Percentiles rank a stretch among this genome's conserved stretches.
phyloP scores from a whole-genome alignment of 2,888 invertebrate species.

The Auanema sp. region DNA sequence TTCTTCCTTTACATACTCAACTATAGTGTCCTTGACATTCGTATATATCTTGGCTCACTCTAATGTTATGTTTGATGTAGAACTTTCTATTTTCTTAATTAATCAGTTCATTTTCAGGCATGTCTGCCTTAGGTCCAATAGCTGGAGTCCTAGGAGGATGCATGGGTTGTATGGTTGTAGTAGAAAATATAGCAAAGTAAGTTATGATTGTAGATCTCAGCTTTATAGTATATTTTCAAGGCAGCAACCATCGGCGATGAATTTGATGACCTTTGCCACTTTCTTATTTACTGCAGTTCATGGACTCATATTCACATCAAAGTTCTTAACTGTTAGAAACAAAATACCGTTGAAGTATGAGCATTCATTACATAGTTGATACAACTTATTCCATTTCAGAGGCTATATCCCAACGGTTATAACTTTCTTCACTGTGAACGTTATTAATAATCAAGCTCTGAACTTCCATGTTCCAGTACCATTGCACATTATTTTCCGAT shows the following conservation, averaged over 20 bases:
- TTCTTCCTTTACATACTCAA: too few relatives aligned
- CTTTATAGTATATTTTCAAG: conserved; percentile 69
- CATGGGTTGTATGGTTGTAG: conserved; percentile 63
- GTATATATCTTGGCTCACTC: too few relatives aligned
- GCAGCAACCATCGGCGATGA: conserved; percentile 87
- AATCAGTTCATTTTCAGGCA: not conserved
- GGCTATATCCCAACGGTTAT: conserved; percentile 81
- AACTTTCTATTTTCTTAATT: too few relatives aligned
- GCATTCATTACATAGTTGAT: not conserved
- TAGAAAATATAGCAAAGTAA: conserved; percentile 63
- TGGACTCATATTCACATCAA: conserved; percentile 79
- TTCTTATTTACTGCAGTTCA: conserved; percentile 86
- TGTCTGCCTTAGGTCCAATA: conserved; percentile 32
- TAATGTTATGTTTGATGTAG: too few relatives aligned
- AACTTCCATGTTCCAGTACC: conserved; percentile 96
- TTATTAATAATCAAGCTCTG: conserved; percentile 87
- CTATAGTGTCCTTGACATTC: too few relatives aligned
- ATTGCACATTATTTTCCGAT: conserved; percentile 95
- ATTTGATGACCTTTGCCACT: conserved; percentile 91
- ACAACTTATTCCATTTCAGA: conserved; percentile 64
- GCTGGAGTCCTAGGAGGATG: conserved; percentile 55
- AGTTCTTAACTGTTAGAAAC: conserved; percentile 80
- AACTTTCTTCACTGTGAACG: conserved; percentile 88
- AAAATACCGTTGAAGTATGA: conserved; percentile 71
- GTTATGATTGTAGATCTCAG: conserved; percentile 1